These are phyloP conservation scores for Bombus pyrosoma DNA, from an alignment of 1,140 invertebrate species.

Conservation along the genomic window DNA sequence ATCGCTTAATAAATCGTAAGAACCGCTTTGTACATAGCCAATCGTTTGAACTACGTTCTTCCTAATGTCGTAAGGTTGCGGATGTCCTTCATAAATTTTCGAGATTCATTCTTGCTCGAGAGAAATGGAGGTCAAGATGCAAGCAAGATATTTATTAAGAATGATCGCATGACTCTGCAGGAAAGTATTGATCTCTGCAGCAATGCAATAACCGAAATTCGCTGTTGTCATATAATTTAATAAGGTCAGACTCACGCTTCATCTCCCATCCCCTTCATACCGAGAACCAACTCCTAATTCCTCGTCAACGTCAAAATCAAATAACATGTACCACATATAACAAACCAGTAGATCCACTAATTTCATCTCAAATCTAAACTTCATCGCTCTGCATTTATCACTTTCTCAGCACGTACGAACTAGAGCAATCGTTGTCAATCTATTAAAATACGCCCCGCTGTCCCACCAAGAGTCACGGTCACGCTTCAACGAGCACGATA, in stretches of 20 bases:
- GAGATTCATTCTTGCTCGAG: not conserved
- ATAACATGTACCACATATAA: not conserved
- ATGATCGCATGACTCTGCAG: not conserved
- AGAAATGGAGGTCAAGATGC: not conserved
- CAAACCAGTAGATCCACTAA: not conserved
- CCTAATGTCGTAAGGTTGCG: not conserved
- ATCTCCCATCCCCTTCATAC: not conserved
- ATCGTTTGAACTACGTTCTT: not conserved
- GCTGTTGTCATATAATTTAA: not conserved
- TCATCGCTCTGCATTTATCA: not conserved
- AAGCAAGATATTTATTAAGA: not conserved
- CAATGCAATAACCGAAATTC: not conserved
- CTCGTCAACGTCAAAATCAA: not conserved
- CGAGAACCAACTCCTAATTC: not conserved
- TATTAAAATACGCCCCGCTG: not conserved
- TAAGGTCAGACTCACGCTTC: not conserved
- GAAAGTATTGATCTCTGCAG: not conserved
- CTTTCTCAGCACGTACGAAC: not conserved
- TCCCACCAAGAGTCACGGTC: not conserved
- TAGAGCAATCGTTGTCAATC: not conserved
- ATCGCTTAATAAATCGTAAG: not conserved
- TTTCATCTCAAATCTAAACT: not conserved
- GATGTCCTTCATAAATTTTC: not conserved
- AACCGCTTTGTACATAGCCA: slow-evolving; percentile 5
- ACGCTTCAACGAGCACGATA: not conserved